Evolutionary conservation across 2,888 invertebrate species (phyloP).

Genomic region (Apotomis betuletana): DNA sequence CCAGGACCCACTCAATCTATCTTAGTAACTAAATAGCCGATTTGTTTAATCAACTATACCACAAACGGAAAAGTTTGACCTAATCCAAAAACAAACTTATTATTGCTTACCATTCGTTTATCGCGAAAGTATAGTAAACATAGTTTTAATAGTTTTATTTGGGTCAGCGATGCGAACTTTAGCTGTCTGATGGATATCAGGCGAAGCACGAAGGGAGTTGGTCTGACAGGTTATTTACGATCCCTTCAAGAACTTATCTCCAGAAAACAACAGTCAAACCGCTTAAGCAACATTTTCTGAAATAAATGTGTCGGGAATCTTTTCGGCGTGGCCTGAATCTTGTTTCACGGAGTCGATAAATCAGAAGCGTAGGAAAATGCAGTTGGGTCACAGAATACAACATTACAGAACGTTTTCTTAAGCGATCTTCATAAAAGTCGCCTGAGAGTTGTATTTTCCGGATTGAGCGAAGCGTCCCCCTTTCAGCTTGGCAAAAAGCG

Average conservation of each 20-base stretch:
- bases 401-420: too few species aligned
- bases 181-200: slow-evolving; percentile 36
- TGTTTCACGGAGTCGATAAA: slow-evolving; percentile 24
- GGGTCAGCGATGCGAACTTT: slow-evolving; percentile 37
- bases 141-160: slow-evolving; percentile 39
- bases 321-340: slow-evolving; percentile 20
- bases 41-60: slow-evolving; percentile 19
- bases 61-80: slow-evolving; percentile 28
- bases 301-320: slow-evolving; percentile 34
- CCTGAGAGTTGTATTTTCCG: too few species aligned
- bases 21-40: slow-evolving; percentile 5
- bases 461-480: too few species aligned
- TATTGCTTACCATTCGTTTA: slow-evolving; percentile 30
- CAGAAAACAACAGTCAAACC: slow-evolving; percentile 38
- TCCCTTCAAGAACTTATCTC: slow-evolving; percentile 39
- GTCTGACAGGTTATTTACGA: slow-evolving; percentile 47
- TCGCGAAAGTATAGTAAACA: slow-evolving; percentile 27
- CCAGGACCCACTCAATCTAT: not conserved
- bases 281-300: slow-evolving; percentile 31
- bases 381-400: not conserved
- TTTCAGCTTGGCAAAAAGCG: too few species aligned
- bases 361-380: slow-evolving; percentile 14
- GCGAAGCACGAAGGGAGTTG: slow-evolving; percentile 26
- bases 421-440: too few species aligned
- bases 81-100: slow-evolving; percentile 32